Evolutionary conservation across 2,113 vertebrate species (phyloP).

Genomic region (Nannospalax galili): DNA sequence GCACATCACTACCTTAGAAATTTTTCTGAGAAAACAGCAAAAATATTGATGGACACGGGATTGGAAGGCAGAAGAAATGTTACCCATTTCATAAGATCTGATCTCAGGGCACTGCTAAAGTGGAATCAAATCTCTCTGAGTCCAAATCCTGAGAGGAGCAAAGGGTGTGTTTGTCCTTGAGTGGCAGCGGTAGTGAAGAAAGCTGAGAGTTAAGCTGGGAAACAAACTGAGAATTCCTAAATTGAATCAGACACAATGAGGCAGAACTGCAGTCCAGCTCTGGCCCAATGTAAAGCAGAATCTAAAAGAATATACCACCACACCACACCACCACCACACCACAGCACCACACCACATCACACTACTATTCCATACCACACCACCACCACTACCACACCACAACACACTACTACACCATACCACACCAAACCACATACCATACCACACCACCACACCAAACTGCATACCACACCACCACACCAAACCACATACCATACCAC

Average conservation of each 20-base stretch:
- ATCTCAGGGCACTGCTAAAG: constrained; percentile 17
- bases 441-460: no score
- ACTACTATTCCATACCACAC: no score
- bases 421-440: no score
- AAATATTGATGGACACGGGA: not conserved
- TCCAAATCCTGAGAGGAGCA: constrained; percentile 11
- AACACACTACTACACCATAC: no score
- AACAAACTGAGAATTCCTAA: constrained; percentile 17
- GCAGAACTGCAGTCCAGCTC: not conserved
- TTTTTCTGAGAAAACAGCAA: constrained; percentile 19
- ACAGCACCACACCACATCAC: no score
- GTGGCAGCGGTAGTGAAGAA: not conserved
- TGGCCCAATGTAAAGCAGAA: not conserved
- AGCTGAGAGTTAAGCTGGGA: not conserved
- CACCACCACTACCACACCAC: no score
- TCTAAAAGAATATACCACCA: not conserved
- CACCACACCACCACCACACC: no score
- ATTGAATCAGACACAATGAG: constrained; percentile 8
- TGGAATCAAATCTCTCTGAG: constrained; percentile 49
- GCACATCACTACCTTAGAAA: not conserved
- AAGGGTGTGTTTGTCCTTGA: not conserved
- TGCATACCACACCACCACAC: no score
- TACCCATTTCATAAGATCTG: not conserved
- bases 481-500: no score
- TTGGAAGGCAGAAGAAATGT: not conserved